Evolutionary conservation across 2,797 vertebrate genomes (phyloP).

Genomic region (Sandelia bainsii): DNA sequence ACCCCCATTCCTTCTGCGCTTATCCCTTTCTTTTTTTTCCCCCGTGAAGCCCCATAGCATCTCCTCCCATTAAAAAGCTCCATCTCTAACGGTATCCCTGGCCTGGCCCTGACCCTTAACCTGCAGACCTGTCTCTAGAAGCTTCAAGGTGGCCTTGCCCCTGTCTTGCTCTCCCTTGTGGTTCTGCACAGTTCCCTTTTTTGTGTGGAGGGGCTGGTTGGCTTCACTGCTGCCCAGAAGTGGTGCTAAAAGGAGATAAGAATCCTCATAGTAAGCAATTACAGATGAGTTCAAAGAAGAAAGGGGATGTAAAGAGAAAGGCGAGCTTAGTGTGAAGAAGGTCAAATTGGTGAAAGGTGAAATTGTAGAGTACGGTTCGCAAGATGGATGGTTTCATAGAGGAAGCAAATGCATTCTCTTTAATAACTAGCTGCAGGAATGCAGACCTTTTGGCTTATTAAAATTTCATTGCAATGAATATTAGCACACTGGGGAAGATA

Average conservation of each 20-base stretch:
- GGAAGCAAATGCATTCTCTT: conserved; percentile 9
- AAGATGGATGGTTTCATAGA: conserved; percentile 41
- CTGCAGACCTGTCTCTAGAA: conserved; percentile 56
- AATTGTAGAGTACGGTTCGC: conserved; percentile 13
- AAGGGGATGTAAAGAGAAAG: conserved; percentile 11
- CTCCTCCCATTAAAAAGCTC: conserved; percentile 60
- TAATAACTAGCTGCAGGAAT: conserved; percentile 32
- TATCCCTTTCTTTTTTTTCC: conserved; percentile 20
- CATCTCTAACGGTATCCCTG: conserved; percentile 53
- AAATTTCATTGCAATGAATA: conserved; percentile 38
- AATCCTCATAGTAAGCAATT: conserved; percentile 24
- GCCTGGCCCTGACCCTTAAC: conserved; percentile 37
- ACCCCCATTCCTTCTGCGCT: background rate
- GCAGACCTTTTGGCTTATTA: conserved; percentile 45
- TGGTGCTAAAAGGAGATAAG: background rate
- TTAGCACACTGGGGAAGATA: conserved; percentile 29
- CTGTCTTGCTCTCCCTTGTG: conserved; percentile 33
- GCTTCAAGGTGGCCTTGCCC: conserved; percentile 42
- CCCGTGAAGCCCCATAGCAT: conserved; percentile 27
- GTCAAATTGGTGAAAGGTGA: too few relatives aligned
- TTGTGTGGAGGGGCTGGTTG: background rate
- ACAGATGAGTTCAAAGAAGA: conserved; percentile 20
- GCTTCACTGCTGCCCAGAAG: conserved; percentile 31
- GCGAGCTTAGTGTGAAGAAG: conserved; percentile 9
- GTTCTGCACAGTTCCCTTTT: background rate